Base-by-base conservation (phyloP, 2,888 invertebrate genomes). In the Plebejus argus region DNA sequence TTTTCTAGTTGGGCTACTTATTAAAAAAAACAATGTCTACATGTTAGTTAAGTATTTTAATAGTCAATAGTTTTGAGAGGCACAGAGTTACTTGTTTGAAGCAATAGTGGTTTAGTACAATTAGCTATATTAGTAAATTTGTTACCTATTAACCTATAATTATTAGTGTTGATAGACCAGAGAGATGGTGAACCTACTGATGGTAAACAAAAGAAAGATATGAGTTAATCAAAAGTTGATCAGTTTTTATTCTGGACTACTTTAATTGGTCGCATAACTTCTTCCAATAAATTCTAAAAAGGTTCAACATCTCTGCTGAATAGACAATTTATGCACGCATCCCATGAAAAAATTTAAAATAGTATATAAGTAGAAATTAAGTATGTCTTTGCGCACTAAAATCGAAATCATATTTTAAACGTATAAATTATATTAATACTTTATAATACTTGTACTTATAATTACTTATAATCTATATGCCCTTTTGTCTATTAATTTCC, bases 71-170 rank as follows among this genome's bases (percentile, higher is more conserved):
- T 72, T 45, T 71, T 72, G 39, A 39, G 18, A 71, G 20, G 72
- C 72, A 15, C 72, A 45, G 45, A 23, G 72, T 23, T 35, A n/a
- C 15, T 76, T 33, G 70, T 61, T 35, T 70, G 35, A 70, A n/a
- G 35, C 23, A 70, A 70, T 35, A 76, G 49, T 70, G 45, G 53
- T 28, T 70, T 76, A 70, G 76, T 23, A 70, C 49, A 53, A 56
- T 76, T 76, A 70, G 70, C 76, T 70, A 66, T 70, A 76, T 76
- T 76, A 76, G 76, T 53, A 76, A 71, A 76, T 76, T 76, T 76
- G 76, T 76, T 76, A 76, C 70, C 70, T 76, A 76, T 70, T 70
- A 70, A 53, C 76, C 12, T 76, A 76, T 76, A n/a, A n/a, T n/a
- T n/a, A 35, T 70, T 76, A 66, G 66, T 70, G 28, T 23, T 61